Conservation (phyloP, 2,113 vertebrate genomes). For the Lichenostomus cassidix region DNA sequence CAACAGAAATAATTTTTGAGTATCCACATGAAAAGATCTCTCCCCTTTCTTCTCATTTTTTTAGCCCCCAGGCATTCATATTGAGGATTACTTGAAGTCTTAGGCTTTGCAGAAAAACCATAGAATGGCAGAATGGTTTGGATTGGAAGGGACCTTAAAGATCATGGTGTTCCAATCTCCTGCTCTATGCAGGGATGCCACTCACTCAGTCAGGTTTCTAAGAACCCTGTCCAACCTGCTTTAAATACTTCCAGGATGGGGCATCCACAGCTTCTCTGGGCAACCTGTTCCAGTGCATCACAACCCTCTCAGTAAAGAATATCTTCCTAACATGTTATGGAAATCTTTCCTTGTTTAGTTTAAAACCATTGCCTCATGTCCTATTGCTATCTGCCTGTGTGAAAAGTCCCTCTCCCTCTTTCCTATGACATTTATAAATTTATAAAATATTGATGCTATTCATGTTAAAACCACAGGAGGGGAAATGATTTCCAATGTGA, state of each 20-base stretch:
- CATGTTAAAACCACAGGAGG: not conserved
- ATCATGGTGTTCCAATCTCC: not conserved
- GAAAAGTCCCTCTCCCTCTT: not conserved
- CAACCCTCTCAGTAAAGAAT: not conserved
- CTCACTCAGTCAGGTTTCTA: not conserved
- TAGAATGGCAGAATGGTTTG: not conserved
- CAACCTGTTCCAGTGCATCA: not conserved
- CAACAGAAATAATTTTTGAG: not conserved
- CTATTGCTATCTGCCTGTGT: not conserved
- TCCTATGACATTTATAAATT: not conserved
- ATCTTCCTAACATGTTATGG: not conserved
- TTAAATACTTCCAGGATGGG: not conserved
- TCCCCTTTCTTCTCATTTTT: not conserved
- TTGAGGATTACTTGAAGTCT: not conserved
- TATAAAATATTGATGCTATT: not conserved
- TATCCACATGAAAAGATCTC: not conserved
- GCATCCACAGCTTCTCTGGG: not conserved
- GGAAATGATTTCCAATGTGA: not conserved
- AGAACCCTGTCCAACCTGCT: not conserved
- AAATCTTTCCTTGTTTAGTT: not conserved
- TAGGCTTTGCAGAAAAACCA: not conserved
- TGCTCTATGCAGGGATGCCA: not conserved
- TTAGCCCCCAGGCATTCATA: not conserved
- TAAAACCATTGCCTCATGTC: not conserved
- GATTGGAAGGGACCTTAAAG: not conserved